Evolutionary conservation across 2,888 invertebrate genomes (phyloP).

Genomic region (Villa cingulata): DNA sequence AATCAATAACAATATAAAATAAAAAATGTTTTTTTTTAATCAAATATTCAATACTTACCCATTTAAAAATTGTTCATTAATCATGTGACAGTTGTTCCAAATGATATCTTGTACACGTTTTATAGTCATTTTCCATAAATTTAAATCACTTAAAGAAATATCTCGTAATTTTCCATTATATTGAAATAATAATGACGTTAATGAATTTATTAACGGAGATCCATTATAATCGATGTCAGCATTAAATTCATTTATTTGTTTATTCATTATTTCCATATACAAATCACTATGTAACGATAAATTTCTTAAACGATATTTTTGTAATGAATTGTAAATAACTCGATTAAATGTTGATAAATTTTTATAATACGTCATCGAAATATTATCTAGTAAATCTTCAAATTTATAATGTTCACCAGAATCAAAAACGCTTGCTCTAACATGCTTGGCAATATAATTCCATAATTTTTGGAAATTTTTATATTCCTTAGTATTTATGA

Average conservation of each 20-base stretch:
- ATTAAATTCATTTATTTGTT: conserved; percentile 16
- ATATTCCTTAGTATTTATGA: conserved; percentile 16
- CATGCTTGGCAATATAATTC: conserved; percentile 15
- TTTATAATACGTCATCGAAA: conserved; percentile 22
- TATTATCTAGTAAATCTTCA: conserved; percentile 13
- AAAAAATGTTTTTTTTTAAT: conserved; percentile 17
- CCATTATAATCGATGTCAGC: conserved; percentile 24
- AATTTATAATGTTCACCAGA: conserved; percentile 14
- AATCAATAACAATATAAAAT: neutral
- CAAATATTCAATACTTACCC: conserved; percentile 24
- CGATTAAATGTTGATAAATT: conserved; percentile 23
- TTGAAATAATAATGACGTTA: conserved; percentile 21
- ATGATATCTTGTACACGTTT: conserved; percentile 37
- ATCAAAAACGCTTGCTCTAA: conserved; percentile 5
- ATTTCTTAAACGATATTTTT: conserved; percentile 22
- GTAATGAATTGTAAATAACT: conserved; percentile 13
- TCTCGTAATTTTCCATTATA: conserved; percentile 24
- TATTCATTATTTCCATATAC: neutral
- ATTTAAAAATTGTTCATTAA: conserved; percentile 6
- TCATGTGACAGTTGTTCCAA: conserved; percentile 38
- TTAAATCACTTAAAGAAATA: conserved; percentile 27
- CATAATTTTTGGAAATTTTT: conserved; percentile 16
- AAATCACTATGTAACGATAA: conserved; percentile 20
- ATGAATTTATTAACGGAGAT: conserved; percentile 21
- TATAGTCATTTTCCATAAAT: conserved; percentile 24